These are phyloP conservation scores for Scaptomyza reducta DNA, from an alignment of 2,888 invertebrate genomes.

Conservation along the genomic window DNA sequence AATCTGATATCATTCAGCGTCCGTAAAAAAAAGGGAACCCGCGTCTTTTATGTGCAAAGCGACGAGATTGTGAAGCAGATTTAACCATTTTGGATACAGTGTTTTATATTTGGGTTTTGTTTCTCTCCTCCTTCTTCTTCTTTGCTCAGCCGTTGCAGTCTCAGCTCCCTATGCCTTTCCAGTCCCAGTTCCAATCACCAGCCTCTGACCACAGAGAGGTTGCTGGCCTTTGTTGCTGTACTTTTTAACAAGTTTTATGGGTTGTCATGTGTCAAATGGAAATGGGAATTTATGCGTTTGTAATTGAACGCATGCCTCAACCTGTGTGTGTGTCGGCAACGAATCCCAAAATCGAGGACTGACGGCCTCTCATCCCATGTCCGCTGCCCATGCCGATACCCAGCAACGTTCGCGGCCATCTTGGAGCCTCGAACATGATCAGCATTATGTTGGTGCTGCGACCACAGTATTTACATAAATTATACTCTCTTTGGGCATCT, in stretches of 20 bases:
- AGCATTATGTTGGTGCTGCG: slow-evolving; percentile 57
- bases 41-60: slow-evolving; percentile 68
- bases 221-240: slow-evolving; percentile 71
- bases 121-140: slow-evolving; percentile 6
- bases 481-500: slow-evolving; percentile 69
- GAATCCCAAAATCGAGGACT: slow-evolving; percentile 34
- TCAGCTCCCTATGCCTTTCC: not conserved
- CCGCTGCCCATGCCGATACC: slow-evolving; percentile 5
- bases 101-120: slow-evolving; percentile 27
- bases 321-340: slow-evolving; percentile 36
- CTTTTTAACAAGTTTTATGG: slow-evolving; percentile 82
- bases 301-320: slow-evolving; percentile 82
- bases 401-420: slow-evolving; percentile 41
- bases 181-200: slow-evolving; percentile 30
- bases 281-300: slow-evolving; percentile 84
- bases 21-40: slow-evolving; percentile 65
- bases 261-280: slow-evolving; percentile 84
- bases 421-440: slow-evolving; percentile 38
- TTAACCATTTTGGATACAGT: slow-evolving; percentile 75
- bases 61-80: slow-evolving; percentile 71
- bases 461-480: slow-evolving; percentile 81
- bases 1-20: slow-evolving; percentile 76
- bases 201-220: slow-evolving; percentile 60
- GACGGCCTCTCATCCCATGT: slow-evolving; percentile 6
- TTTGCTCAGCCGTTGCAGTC: slow-evolving; percentile 20